A percentile compares a stretch with the other conserved stretches of the same genome.
Conservation (phyloP, 2,797 vertebrate genomes). For the Rhabdophis nuchalis region DNA sequence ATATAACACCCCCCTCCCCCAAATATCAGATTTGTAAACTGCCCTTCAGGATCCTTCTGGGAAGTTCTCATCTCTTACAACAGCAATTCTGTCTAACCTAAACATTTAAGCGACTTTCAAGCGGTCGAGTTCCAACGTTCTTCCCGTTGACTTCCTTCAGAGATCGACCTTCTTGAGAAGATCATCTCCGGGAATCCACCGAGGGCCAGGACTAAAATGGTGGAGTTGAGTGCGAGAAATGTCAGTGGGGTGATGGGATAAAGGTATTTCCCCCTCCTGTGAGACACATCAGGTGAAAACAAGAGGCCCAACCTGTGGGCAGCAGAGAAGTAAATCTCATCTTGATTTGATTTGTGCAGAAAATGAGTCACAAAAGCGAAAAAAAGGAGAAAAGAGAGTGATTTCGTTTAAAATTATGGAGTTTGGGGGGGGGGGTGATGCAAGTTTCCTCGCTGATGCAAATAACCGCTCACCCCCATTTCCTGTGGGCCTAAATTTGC, state of each 20-base stretch:
- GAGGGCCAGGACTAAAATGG: neutral
- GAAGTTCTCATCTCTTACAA: neutral
- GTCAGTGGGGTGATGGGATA: neutral
- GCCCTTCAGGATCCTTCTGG: neutral
- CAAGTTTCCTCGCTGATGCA: conserved; percentile 1
- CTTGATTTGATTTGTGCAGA: neutral
- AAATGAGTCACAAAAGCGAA: conserved; percentile 51
- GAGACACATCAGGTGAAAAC: neutral
- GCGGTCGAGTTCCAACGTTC: neutral
- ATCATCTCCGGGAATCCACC: neutral
- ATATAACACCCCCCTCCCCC: neutral
- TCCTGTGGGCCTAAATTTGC: conserved; percentile 15
- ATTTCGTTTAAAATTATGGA: neutral
- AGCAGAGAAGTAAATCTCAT: conserved; percentile 38
- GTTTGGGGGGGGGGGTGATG: neutral
- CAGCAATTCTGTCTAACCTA: neutral
- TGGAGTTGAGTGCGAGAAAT: neutral
- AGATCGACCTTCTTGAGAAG: neutral
- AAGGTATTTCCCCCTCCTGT: neutral
- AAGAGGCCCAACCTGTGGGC: neutral
- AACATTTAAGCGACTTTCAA: neutral
- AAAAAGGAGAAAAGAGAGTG: conserved; percentile 19
- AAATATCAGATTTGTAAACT: neutral
- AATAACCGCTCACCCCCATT: neutral
- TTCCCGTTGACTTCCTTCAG: neutral